Evolutionary conservation across 2,797 vertebrate species (phyloP), one percentile per base, ranked within the genome.

Genomic region (Amphiprion clarkii): DNA sequence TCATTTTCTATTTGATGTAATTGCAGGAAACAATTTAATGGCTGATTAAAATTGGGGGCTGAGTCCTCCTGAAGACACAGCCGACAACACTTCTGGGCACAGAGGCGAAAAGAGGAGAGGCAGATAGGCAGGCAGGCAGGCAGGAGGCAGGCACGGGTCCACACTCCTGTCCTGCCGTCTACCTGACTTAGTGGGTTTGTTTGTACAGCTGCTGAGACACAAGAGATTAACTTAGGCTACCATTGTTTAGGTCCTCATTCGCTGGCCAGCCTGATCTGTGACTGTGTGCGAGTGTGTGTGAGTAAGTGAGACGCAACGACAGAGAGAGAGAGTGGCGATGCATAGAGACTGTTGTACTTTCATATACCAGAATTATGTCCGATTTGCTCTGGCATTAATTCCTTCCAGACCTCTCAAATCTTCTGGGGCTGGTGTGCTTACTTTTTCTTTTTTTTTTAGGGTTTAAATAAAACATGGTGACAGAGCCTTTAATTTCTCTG

Each of bases 11-110:
- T 96, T 96, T 96, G 94, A 95, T 96, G 91, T 97, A 97, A 98
- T 97, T 96, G 95, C 95, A 96, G 97, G 97, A 98, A 98, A 97
- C 96, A 96, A 95, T 97, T 97, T 97, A 96, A 97, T 96, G 95
- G 94, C 95, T 96, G 96, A 98, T 97, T 98, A 96, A 96, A 96
- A 96, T 93, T 93, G 94, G 96, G 95, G 95, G 92, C 93, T 93
- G 91, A 93, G 93, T 93, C 93, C 93, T 93, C 91, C 93, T 95
- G 94, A 96, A 95, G 95, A 95, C 95, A 95, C 93, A 95, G 87
- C 88, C 82, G 81, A 66, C 79, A 92, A 70, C 93, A 94, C 89
- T 93, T 90, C 81, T 88, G 92, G 90, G 87, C 79, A 85, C 55
- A 31, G 60, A 58, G 49, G 57, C 56, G 68, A 56, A 80, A 52